Evolutionary conservation across 1,140 invertebrate genomes (phyloP), one percentile per base, ranked within the genome.

Genomic region (Philopotamus ludificatus): DNA sequence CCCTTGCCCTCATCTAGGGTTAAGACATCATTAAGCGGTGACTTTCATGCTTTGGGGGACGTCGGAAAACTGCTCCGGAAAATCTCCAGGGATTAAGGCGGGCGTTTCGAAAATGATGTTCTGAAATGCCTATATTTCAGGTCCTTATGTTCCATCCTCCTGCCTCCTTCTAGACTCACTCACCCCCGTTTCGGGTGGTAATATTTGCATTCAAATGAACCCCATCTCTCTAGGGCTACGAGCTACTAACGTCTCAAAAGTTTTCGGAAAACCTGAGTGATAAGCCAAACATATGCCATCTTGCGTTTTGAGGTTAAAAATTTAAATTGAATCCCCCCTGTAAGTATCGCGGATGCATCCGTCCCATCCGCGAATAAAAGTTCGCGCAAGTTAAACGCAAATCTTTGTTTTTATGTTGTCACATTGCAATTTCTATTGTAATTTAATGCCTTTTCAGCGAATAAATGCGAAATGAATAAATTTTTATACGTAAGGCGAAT

Each of bases 131-230:
- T 15, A 42, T 63, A 63, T 63, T 63, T 63, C 34, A 63, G 61
- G 50, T 42, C 25, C 61, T 63, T 63, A 63, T 53, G 61, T 53
- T 57, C 42, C 9, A 25, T n/a, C 28, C 28, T 25, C 34, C 47
- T n/a, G 44, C 34, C 12, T 0, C 10, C 41, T 22, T 10, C 15
- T 10, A 15, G 26, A 34, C 34, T 12, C 9, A 55, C 3, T 10
- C 15, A 15, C 28, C 18, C 41, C 18, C 16, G 34, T 15, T 16
- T 39, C 34, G 9, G 7, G 41, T 22, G 50, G 39, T 55, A 22
- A 58, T 61, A 67, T 67, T 67, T 67, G 66, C 66, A 67, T 67
- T 67, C 66, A 63, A 67, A 64, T 60, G 66, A 67, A 67, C 49
- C 15, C 41, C 8, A 12, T 25, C 23, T n/a, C n/a, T 16, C 21